Evolutionary conservation across 2,113 vertebrate genomes (phyloP).

Genomic region (Paralichthys olivaceus): DNA sequence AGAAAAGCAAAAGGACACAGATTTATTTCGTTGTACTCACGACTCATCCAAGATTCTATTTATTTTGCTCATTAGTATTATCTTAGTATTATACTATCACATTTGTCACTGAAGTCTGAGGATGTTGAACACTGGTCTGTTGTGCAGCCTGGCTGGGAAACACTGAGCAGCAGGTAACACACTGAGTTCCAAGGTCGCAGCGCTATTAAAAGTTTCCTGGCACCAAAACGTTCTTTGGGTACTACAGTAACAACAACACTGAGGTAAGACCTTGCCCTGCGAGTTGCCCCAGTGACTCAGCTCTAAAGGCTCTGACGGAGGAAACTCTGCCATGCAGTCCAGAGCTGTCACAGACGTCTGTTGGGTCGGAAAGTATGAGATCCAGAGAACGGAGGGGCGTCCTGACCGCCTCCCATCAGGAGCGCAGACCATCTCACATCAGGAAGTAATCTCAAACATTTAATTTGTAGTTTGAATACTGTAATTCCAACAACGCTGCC

Average conservation of each 20-base stretch:
- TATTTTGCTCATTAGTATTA: too few species aligned
- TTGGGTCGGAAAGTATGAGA: slow-evolving; percentile 61
- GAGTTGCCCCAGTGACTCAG: slow-evolving; percentile 43
- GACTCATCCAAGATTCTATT: too few species aligned
- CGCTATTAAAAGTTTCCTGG: slow-evolving; percentile 52
- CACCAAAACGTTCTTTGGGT: slow-evolving; percentile 14
- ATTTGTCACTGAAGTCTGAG: background rate
- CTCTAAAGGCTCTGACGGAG: slow-evolving; percentile 37
- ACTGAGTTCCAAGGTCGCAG: slow-evolving; percentile 10
- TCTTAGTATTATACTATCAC: too few species aligned
- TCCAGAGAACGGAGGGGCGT: slow-evolving; percentile 33
- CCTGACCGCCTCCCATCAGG: slow-evolving; percentile 44
- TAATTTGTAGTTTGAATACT: slow-evolving; percentile 61
- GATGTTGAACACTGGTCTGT: slow-evolving; percentile 28
- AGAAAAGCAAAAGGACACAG: too few species aligned
- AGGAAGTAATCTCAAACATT: slow-evolving; percentile 59
- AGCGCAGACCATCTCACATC: slow-evolving; percentile 46
- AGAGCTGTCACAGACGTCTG: slow-evolving; percentile 35
- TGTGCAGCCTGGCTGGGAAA: slow-evolving; percentile 17
- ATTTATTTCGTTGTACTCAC: too few species aligned
- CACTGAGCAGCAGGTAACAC: slow-evolving; percentile 29
- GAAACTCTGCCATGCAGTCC: slow-evolving; percentile 29
- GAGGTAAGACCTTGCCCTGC: slow-evolving; percentile 51
- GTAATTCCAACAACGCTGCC: slow-evolving; percentile 58
- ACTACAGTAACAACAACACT: slow-evolving; percentile 24